Conservation (phyloP, 2,113 vertebrate genomes). For the Orycteropus afer region DNA sequence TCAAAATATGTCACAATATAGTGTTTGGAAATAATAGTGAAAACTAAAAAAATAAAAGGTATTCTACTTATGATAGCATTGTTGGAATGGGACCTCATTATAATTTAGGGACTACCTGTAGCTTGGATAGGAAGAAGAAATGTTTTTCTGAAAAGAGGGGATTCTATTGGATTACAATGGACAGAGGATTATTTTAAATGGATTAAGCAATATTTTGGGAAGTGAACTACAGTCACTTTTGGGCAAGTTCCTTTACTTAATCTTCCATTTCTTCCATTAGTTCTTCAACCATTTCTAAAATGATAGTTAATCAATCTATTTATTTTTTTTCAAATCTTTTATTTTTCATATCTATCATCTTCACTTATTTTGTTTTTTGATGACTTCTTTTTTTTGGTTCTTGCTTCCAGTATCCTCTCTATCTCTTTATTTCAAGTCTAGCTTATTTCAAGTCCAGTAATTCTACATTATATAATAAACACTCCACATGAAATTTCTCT, state of each 20-base stretch:
- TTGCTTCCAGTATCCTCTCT: background rate
- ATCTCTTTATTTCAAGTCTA: background rate
- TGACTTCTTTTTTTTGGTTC: rapidly evolving
- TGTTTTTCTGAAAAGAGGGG: background rate
- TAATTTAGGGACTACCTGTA: no score
- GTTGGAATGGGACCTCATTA: no score
- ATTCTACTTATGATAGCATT: no score
- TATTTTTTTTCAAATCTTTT: background rate
- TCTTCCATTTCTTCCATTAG: background rate
- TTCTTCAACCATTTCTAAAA: background rate
- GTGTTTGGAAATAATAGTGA: no score
- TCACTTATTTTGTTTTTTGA: background rate
- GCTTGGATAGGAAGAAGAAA: background rate
- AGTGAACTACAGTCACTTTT: background rate
- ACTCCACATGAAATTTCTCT: background rate
- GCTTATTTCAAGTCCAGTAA: background rate
- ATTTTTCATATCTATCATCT: background rate
- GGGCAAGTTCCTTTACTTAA: background rate
- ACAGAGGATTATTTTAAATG: background rate
- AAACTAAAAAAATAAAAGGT: no score
- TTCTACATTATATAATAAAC: background rate
- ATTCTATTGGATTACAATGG: background rate
- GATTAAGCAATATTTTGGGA: background rate
- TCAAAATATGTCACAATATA: no score
- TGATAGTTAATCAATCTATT: background rate